phyloP scores from a whole-genome alignment of 2,797 vertebrate genomes.

The Urocyon cinereoargenteus region DNA sequence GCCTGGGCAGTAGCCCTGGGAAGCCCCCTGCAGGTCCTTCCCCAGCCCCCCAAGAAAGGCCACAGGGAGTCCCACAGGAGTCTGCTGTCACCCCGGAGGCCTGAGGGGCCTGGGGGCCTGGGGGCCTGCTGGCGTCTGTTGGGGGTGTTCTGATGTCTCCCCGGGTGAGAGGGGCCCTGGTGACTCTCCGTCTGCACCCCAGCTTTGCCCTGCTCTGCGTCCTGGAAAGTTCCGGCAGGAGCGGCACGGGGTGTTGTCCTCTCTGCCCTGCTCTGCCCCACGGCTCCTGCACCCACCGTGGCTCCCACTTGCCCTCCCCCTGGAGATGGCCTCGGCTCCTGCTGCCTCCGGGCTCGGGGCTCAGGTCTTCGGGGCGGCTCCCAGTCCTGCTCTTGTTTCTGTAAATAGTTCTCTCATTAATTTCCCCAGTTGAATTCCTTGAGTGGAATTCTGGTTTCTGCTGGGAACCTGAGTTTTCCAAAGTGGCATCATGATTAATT shows the following conservation, averaged over 20 bases:
- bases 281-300: fast-evolving
- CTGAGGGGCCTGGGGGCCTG: fast-evolving
- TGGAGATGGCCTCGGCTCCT: fast-evolving
- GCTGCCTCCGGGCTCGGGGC: fast-evolving
- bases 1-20: background rate
- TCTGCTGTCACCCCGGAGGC: too few relatives aligned
- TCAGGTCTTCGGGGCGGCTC: fast-evolving
- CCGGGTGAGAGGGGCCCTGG: background rate
- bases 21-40: background rate
- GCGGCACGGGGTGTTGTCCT: fast-evolving
- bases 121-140: background rate
- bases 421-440: background rate
- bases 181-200: fast-evolving
- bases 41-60: fast-evolving
- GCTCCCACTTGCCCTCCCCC: fast-evolving
- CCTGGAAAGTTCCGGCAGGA: background rate
- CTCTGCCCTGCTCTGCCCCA: fast-evolving
- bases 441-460: background rate
- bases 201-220: fast-evolving
- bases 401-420: background rate
- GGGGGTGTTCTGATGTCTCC: fast-evolving
- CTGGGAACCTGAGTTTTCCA: background rate
- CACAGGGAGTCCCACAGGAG: background rate
- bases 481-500: slow-evolving; percentile 1
- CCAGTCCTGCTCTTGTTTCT: fast-evolving